Conservation (phyloP, 1,140 invertebrate species). For the Cydia fagiglandana region DNA sequence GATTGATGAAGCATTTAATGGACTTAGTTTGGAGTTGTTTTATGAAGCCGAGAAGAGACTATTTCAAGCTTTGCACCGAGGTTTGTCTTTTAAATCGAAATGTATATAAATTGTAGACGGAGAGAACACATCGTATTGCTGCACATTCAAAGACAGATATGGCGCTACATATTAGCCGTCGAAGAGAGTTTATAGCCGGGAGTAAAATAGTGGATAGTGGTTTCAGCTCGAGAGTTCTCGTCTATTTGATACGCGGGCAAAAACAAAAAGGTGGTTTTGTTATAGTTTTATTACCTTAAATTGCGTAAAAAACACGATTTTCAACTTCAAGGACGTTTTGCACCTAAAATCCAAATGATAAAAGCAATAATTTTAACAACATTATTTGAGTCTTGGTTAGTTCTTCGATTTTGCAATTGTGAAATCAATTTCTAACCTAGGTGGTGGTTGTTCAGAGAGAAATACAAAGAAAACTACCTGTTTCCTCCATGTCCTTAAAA, state of each 20-base stretch:
- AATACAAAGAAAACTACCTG: no score
- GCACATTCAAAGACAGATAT: slow-evolving; percentile 10
- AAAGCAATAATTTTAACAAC: no score
- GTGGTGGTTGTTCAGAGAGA: no score
- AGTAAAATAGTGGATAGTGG: background rate
- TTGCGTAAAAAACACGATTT: no score
- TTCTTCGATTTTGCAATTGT: no score
- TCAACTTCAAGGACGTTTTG: no score
- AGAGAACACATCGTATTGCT: slow-evolving; percentile 3
- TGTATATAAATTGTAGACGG: slow-evolving; percentile 1
- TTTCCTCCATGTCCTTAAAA: no score
- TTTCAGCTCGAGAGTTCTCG: background rate
- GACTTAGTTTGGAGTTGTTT: background rate
- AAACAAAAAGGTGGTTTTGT: background rate
- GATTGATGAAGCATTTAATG: slow-evolving; percentile 14
- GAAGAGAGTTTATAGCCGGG: background rate
- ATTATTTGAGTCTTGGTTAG: no score
- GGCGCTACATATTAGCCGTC: slow-evolving; percentile 15
- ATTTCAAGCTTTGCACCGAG: background rate
- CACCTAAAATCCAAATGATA: no score
- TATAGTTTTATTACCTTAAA: no score
- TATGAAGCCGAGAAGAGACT: background rate
- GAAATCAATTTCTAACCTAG: no score
- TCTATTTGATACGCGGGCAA: background rate
- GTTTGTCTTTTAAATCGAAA: background rate